Conservation (phyloP, 1,140 invertebrate species). For the Drosophila prosaltans region DNA sequence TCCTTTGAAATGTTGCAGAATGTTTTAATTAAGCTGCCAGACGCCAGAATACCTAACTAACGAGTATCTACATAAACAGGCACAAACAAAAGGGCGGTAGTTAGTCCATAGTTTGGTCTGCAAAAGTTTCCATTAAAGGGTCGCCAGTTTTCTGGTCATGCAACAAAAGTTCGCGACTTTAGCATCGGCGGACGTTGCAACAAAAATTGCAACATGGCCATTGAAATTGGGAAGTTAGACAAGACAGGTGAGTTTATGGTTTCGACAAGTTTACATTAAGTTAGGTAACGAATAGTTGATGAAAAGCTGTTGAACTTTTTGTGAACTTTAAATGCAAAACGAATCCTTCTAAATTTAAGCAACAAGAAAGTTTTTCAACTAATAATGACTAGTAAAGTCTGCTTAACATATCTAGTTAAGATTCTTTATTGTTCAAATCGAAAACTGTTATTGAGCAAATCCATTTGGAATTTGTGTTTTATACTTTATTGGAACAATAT, state of each 20-base stretch:
- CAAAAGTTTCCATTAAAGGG: not conserved
- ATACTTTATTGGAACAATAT: no score
- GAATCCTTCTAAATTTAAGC: no score
- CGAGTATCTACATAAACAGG: not conserved
- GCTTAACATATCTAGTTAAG: no score
- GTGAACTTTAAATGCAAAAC: no score
- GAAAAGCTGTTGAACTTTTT: not conserved
- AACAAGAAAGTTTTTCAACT: no score
- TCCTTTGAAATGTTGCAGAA: conserved; percentile 47
- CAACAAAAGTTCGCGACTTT: conserved; percentile 48
- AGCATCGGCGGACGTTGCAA: not conserved
- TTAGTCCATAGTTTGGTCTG: not conserved
- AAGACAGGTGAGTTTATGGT: not conserved
- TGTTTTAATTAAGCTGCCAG: conserved; percentile 71
- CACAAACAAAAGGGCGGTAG: not conserved
- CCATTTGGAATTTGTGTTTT: no score
- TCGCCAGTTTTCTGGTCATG: conserved; percentile 34
- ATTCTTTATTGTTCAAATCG: no score
- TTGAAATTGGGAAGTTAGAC: conserved; percentile 1
- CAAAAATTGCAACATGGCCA: conserved; percentile 38
- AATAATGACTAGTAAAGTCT: no score
- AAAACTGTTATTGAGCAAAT: no score
- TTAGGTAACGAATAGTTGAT: not conserved
- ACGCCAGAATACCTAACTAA: conserved; percentile 18
- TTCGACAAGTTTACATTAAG: not conserved